Evolutionary conservation across 2,888 invertebrate genomes (phyloP), one percentile per base, ranked within the genome.

Genomic region (Protonemura montana): DNA sequence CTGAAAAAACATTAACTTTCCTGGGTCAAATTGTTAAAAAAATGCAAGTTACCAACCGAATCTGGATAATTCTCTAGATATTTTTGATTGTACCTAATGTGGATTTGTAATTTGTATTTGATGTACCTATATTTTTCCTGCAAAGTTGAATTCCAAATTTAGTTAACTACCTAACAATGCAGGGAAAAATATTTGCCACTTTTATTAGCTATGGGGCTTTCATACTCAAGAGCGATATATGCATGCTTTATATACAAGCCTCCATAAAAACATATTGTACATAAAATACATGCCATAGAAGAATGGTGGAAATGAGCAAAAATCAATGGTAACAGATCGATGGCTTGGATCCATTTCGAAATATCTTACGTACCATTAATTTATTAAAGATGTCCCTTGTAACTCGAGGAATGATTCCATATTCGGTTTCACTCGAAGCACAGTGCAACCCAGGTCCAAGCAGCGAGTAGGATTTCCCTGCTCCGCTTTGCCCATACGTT

Each of bases 381-480:
- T 94, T 94, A 59, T 93, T 93, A 89, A 95, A 96, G 89, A 96
- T 93, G 89, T 95, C 95, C 26, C 95, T 93, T 27, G 96, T 93
- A 89, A 95, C 95, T 87, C 95, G 91, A 27, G 95, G 96, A 10
- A 96, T 93, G 78, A 96, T 92, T 35, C 95, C 95, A 90, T 95
- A 95, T 89, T 95, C 95, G 88, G 94, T 93, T 90, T 96, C 95
- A 90, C 94, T 94, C 86, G 92, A 92, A 0, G 92, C 92, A 89
- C 93, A 93, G 88, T 93, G 93, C 87, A 93, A 92, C 89, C 95
- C 95, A 89, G 95, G 94, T 0, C 96, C 96, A 91, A 95, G 93
- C 42, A 96, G 91, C 0, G 95, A 95, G 89, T 95, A 95, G 0
- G 94, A 95, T 91, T 96, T 96, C 25, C 96, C 96, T 85, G 94